Base-by-base conservation (phyloP, 2,113 vertebrate genomes). In the Hypocryptadius cinnamomeus region DNA sequence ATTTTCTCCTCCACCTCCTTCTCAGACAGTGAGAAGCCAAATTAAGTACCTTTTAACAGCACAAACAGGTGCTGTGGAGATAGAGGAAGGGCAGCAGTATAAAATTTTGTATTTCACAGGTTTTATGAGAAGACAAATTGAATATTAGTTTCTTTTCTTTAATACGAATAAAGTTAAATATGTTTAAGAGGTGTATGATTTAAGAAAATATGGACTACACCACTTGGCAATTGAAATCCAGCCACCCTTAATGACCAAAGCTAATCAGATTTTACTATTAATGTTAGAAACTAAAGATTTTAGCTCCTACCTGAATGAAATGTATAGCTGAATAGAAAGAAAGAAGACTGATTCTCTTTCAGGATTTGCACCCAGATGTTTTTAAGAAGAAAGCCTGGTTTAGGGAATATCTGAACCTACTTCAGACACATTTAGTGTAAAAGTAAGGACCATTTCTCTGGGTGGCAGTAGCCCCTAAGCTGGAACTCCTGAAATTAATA, bases 231-330 rank as follows among this genome's bases (percentile, higher is more conserved):
- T 22, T 81, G 77, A 97, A 93, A 93, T 79, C 79, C 71, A 96
- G 90, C 60, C 61, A 96, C 83, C 64, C 56, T 85, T 91, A 96
- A 77, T 73, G 80, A 94, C 54, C 8, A 10, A 68, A 76, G 78
- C 35, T 93, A 94, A 87, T 92, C 72, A 88, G 92, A 97, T 95
- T 96, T 95, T 95, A 87, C 85, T 86, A 72, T 78, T 89, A 94
- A 25, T 79, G 28, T 42, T 42, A 66, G 59, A 89, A 37, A 97
- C 51, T 82, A 95, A 95, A 94, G 51, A 83, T 54, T 91, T 82
- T 92, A 79, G 70, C 51, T 95, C 83, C 60, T 5, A 65, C 69
- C 59, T 77, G 60, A 53, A 89, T 87, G 33, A 82, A 96, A 77
- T 53, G 11, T 74, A 79, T 4, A 93, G 42, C 85, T 94, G 71